phyloP scores from a whole-genome alignment of 2,888 invertebrate species.

The Epirrhoe tristata region DNA sequence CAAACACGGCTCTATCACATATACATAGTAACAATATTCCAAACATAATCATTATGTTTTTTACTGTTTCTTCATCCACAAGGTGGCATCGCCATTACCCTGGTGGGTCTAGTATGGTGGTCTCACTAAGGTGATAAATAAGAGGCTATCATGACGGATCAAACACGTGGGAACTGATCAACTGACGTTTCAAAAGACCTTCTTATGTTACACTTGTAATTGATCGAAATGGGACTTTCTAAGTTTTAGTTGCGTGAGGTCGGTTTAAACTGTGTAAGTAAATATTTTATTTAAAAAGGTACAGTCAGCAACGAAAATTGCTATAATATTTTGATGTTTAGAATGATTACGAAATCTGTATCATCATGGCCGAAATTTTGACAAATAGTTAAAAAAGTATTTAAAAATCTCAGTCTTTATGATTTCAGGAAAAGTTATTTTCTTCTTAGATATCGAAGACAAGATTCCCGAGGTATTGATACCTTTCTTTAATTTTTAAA shows the following conservation, averaged over 20 bases:
- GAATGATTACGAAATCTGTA: too few species aligned
- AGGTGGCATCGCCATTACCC: constrained; percentile 22
- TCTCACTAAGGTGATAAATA: constrained; percentile 64
- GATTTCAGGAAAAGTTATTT: too few species aligned
- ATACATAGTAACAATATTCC: constrained; percentile 11
- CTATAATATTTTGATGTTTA: too few species aligned
- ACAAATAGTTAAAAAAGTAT: too few species aligned
- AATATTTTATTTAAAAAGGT: background rate
- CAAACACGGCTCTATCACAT: too few species aligned
- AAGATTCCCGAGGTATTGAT: too few species aligned
- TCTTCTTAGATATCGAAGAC: too few species aligned
- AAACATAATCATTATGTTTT: constrained; percentile 27
- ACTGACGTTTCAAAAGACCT: constrained; percentile 45
- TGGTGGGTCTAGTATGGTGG: constrained; percentile 25
- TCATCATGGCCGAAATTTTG: too few species aligned
- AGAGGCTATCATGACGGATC: constrained; percentile 61
- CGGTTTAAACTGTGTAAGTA: background rate
- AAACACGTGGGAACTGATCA: constrained; percentile 56
- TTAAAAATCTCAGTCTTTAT: too few species aligned
- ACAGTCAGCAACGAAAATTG: too few species aligned
- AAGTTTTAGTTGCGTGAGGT: constrained; percentile 2
- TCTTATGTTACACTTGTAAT: constrained; percentile 32
- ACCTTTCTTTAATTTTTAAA: too few species aligned
- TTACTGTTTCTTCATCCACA: constrained; percentile 25
- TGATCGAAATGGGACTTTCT: constrained; percentile 14